Percentiles rank a stretch among this genome's conserved stretches.
Conservation (phyloP, 2,797 vertebrate genomes). For the Chelon auratus region DNA sequence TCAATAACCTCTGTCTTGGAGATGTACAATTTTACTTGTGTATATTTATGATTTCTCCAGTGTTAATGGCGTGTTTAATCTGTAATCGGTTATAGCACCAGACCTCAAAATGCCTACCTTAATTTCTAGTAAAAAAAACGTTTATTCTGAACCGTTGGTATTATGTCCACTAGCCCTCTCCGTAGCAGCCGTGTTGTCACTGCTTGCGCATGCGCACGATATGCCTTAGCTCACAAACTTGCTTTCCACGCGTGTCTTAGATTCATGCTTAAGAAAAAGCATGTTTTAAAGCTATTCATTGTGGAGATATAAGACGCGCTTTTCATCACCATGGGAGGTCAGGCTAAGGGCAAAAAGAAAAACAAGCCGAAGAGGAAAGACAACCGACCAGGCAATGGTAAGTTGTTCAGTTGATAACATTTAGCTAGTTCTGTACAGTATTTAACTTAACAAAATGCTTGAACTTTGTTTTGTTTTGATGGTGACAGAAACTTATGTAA, state of each 20-base stretch:
- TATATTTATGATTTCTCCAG: fast-evolving
- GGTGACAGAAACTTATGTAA: neutral
- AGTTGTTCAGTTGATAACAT: conserved; percentile 18
- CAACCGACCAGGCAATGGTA: conserved; percentile 74
- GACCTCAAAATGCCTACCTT: no score
- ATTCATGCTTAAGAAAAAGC: conserved; percentile 4
- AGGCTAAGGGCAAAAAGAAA: conserved; percentile 85
- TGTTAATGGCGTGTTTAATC: neutral
- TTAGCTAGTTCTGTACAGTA: conserved; percentile 30
- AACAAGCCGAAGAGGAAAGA: conserved; percentile 82
- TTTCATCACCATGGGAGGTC: conserved; percentile 82
- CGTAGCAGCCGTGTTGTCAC: conserved; percentile 63
- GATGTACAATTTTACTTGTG: fast-evolving
- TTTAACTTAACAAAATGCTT: neutral
- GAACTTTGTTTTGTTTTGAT: conserved; percentile 3
- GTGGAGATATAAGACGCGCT: neutral
- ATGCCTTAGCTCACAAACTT: neutral
- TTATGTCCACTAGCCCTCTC: conserved; percentile 66
- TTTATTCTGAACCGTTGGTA: fast-evolving
- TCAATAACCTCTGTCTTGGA: fast-evolving
- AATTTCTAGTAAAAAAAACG: neutral
- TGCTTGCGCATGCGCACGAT: conserved; percentile 55
- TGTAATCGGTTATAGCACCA: no score
- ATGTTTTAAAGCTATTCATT: conserved; percentile 1
- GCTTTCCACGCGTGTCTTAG: conserved; percentile 56